Conservation (phyloP, 1,140 invertebrate species). For the Eubasilissa regina region DNA sequence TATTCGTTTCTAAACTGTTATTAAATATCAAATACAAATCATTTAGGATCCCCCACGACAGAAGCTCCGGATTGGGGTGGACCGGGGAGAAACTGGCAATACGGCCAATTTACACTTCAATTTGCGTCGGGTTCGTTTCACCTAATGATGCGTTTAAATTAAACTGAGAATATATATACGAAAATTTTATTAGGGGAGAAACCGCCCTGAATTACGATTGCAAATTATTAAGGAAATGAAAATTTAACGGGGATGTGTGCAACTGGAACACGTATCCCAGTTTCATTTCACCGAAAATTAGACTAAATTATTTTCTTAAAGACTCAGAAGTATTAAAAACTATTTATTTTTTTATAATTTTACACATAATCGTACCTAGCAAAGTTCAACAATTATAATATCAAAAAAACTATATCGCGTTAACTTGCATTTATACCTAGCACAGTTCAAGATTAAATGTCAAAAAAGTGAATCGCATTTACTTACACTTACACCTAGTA, state of each 20-base stretch:
- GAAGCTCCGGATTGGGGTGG: constrained; percentile 15
- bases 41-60: constrained; percentile 18
- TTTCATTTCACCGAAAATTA: background rate
- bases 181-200: constrained; percentile 42
- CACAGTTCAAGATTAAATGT: too few relatives aligned
- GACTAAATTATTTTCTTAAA: background rate
- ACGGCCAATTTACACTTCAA: constrained; percentile 58
- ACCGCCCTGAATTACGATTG: background rate
- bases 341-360: background rate
- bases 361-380: too few relatives aligned
- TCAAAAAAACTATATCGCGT: too few relatives aligned
- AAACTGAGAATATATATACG: constrained; percentile 43
- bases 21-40: constrained; percentile 39
- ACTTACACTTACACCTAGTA: too few relatives aligned
- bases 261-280: constrained; percentile 1
- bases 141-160: constrained; percentile 53
- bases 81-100: constrained; percentile 34
- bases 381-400: too few relatives aligned
- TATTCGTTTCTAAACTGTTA: constrained; percentile 7
- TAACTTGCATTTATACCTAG: too few relatives aligned
- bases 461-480: too few relatives aligned
- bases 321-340: background rate
- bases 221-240: constrained; percentile 23
- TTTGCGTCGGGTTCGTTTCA: constrained; percentile 54
- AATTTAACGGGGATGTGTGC: constrained; percentile 9